Conservation (phyloP, 2,797 vertebrate species). For the Aselliscus stoliczkanus region DNA sequence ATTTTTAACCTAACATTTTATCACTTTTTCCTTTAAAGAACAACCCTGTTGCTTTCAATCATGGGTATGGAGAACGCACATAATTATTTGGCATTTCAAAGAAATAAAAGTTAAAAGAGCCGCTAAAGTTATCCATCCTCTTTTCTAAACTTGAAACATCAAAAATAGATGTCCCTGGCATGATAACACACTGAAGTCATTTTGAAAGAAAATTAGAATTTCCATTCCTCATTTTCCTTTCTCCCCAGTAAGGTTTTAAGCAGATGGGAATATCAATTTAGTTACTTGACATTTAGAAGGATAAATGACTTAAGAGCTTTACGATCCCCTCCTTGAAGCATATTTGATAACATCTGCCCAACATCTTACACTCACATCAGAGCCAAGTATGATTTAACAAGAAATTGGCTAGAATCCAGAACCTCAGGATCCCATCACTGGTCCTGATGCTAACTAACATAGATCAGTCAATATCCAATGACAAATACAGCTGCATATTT, state of each 20-base stretch:
- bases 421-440: background rate
- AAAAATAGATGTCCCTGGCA: conserved; percentile 75
- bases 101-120: conserved; percentile 65
- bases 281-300: conserved; percentile 70
- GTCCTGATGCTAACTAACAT: background rate
- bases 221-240: conserved; percentile 68
- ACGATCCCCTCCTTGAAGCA: conserved; percentile 68
- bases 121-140: conserved; percentile 51
- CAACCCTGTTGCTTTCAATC: conserved; percentile 23
- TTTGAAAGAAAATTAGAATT: conserved; percentile 72
- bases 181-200: conserved; percentile 69
- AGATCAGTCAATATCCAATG: background rate
- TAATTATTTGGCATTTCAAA: conserved; percentile 66
- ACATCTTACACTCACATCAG: conserved; percentile 53
- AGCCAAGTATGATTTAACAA: conserved; percentile 56
- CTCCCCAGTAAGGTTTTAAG: conserved; percentile 62
- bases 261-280: conserved; percentile 72
- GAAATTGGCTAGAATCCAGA: background rate
- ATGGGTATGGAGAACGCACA: conserved; percentile 8
- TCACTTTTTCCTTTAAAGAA: conserved; percentile 47
- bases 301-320: conserved; percentile 70
- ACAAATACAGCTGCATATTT: background rate
- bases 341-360: conserved; percentile 64
- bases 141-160: conserved; percentile 67
- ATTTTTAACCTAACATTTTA: conserved; percentile 46